Base-by-base conservation (phyloP, 2,113 vertebrate genomes). In the Cyprinodon tularosa region DNA sequence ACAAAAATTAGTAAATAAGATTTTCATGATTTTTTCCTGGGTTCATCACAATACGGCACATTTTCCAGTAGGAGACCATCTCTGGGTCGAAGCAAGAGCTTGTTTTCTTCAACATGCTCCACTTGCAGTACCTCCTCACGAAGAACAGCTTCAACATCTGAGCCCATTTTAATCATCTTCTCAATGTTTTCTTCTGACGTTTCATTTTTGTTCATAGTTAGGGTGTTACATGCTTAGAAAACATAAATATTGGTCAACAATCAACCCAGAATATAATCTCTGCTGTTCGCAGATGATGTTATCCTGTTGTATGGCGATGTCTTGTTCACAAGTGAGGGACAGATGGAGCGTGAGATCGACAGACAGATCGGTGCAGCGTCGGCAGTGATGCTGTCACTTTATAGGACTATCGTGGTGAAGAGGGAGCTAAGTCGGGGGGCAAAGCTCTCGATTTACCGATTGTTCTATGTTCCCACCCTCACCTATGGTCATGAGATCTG, bases 101-200 rank as follows among this genome's bases (percentile, higher is more conserved):
- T 91, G 1, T 90, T 42, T 37, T 93, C 72, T 81, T 48, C 87
- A 62, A 92, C 67, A 45, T 95, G 94, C 75, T 94, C 92, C 76
- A 88, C 79, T 68, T 95, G 94, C 17, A 95, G 0, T 62, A 95
- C 92, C 22, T 61, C 9, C 61, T 93, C 14, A 20, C 92, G 89
- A 64, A 95, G 91, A 77, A 95, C 68, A 53, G 42, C 38, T 80
- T 95, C 93, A 45, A 95, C 94, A 72, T 92, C 84, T 53, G 84
- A 79, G n/a, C 88, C 89, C 89, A 94, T 91, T 89, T 94, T 93
- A 37, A 95, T 92, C 91, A 95, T 94, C 94, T 94, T 75, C 12
- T 87, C 39, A 42, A 95, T 92, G 80, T 92, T 93, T 83, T 93
- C 94, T 29, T 90, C 89, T 72, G 86, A 89, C 0, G 77, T 83